These are phyloP conservation scores for Epizoanthus illoricatus DNA, from an alignment of 92 coral and sea anemone species.

Conservation along the genomic window DNA sequence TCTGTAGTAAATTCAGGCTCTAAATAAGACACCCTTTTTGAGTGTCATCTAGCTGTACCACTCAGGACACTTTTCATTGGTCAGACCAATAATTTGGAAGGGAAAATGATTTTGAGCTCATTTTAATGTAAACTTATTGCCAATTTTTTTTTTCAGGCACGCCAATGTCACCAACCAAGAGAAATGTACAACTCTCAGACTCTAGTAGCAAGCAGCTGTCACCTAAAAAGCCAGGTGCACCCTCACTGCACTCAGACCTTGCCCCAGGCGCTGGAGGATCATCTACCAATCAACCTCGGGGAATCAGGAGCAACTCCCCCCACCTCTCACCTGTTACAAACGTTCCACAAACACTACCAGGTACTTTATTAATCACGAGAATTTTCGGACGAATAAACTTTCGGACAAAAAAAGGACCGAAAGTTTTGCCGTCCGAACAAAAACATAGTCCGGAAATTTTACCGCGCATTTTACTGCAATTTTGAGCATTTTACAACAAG, in stretches of 20 bases:
- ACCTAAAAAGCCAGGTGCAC: not conserved
- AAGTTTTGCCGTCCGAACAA: too few species aligned
- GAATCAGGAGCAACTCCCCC: not conserved
- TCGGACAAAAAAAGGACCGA: not conserved
- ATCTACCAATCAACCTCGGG: not conserved
- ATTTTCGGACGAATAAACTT: not conserved
- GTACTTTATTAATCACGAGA: not conserved
- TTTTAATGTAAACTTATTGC: too few species aligned
- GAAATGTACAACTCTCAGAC: not conserved
- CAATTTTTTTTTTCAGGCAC: conserved; percentile 7
- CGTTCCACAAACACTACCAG: not conserved
- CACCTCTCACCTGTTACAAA: not conserved
- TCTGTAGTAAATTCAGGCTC: too few species aligned
- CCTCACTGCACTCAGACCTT: not conserved
- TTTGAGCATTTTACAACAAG: too few species aligned
- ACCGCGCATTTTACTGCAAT: too few species aligned
- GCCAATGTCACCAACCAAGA: not conserved
- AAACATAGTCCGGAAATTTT: too few species aligned
- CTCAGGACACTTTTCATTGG: too few species aligned
- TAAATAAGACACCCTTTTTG: too few species aligned
- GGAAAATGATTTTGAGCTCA: too few species aligned
- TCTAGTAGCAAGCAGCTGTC: too few species aligned
- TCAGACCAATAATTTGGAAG: too few species aligned
- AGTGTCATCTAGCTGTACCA: too few species aligned
- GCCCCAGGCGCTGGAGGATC: not conserved